Base-by-base conservation (phyloP, 2,888 invertebrate species). In the Andricus quercusramuli region DNA sequence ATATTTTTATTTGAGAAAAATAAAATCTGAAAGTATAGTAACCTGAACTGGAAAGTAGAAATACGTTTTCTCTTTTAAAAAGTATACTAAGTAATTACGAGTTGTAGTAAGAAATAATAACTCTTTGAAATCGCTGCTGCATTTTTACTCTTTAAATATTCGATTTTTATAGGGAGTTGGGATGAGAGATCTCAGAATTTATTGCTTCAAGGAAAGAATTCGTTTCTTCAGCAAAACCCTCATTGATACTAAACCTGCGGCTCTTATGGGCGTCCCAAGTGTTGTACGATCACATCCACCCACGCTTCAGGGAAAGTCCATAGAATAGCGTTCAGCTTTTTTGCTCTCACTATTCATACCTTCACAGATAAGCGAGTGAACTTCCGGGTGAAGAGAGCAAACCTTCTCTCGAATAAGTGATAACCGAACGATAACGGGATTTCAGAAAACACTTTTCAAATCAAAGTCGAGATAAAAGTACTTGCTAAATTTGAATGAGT, bases 401-500 rank as follows among this genome's bases (percentile, higher is more conserved):
- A 68, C 68, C 68, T 68, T 68, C 44, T 70, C 9, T 68, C 68
- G 68, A 68, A 68, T 68, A 70, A 70, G 29, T 51, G 29, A 70
- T 70, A 51, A 70, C 70, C 44, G 1, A 44, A 25, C 44, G 70
- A 70, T 70, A 70, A 70, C 29, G 47, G 29, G 47, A 47, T 29
- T 70, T 25, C 41, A n/a, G n/a, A 47, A 29, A 20, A 44, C 15
- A 37, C 22, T 41, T n/a, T 67, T 41, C 9, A 37, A n/a, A 66
- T 37, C 37, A 37, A 37, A 37, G 37, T 8, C 37, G 37, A 37
- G 37, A 37, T 66, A 66, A 37, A 66, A 66, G 20, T 66, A 13
- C 37, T 17, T n/a, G 15, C 20, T 13, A 37, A n/a, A n/a, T 37
- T 29, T 37, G 6, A 65, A 65, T 32, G 3, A 25, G 17, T 20